Evolutionary conservation across 2,888 invertebrate species (phyloP).

Genomic region (Masnerella sp.): DNA sequence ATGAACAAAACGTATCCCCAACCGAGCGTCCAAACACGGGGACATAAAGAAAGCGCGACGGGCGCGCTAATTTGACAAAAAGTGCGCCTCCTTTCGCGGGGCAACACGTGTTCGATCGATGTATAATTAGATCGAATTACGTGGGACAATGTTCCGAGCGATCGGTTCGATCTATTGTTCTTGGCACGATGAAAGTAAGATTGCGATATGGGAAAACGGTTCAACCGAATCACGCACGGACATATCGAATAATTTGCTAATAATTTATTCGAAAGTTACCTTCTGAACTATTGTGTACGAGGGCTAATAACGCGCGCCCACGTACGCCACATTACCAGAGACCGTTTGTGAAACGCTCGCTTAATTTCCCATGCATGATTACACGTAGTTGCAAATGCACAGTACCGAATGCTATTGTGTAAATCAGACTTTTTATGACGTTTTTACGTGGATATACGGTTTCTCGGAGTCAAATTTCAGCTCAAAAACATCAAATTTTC

Average conservation of each 20-base stretch:
- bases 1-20: slow-evolving; percentile 35
- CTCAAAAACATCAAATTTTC: too few species aligned
- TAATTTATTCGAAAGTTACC: slow-evolving; percentile 60
- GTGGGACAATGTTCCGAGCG: slow-evolving; percentile 32
- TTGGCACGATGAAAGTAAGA: slow-evolving; percentile 49
- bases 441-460: too few species aligned
- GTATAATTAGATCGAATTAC: slow-evolving; percentile 47
- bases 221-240: slow-evolving; percentile 42
- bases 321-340: slow-evolving; percentile 46
- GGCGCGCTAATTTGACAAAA: slow-evolving; percentile 31
- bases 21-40: slow-evolving; percentile 1
- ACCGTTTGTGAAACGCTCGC: slow-evolving; percentile 46
- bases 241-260: slow-evolving; percentile 52
- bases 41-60: slow-evolving; percentile 13
- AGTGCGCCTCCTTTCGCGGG: slow-evolving; percentile 6
- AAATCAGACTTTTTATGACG: too few species aligned
- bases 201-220: slow-evolving; percentile 46
- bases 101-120: slow-evolving; percentile 11
- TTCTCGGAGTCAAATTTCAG: too few species aligned
- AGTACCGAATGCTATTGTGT: slow-evolving; percentile 31
- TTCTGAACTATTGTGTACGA: slow-evolving; percentile 52
- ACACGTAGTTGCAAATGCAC: slow-evolving; percentile 36
- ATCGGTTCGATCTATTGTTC: slow-evolving; percentile 35
- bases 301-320: slow-evolving; percentile 58
- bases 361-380: slow-evolving; percentile 59